Evolutionary conservation across 2,888 invertebrate species (phyloP).

Genomic region (Noctuana brunneofusca): DNA sequence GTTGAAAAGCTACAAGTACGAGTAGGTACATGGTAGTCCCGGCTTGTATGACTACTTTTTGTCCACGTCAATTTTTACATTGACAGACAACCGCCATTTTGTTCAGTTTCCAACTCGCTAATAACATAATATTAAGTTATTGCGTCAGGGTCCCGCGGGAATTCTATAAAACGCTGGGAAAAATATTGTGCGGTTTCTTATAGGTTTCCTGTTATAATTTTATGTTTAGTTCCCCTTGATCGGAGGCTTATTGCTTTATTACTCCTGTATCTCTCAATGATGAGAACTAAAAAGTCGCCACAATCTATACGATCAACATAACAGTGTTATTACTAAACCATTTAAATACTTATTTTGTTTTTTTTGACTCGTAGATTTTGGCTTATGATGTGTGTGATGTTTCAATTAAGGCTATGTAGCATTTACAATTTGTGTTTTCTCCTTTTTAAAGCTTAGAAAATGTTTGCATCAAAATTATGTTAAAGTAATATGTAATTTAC

Average conservation of each 20-base stretch:
- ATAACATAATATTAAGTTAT: conserved; percentile 40
- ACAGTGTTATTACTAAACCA: neutral
- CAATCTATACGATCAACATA: neutral
- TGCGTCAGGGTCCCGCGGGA: conserved; percentile 20
- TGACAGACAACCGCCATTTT: conserved; percentile 41
- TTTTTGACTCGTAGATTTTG: too few species aligned
- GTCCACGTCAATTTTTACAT: conserved; percentile 48
- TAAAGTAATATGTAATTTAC: too few species aligned
- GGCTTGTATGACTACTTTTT: conserved; percentile 44
- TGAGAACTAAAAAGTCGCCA: neutral
- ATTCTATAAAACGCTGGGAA: neutral
- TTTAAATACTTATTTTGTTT: neutral
- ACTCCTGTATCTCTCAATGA: neutral
- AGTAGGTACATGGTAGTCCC: conserved; percentile 40
- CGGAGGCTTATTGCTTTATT: conserved; percentile 3
- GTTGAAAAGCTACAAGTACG: too few species aligned
- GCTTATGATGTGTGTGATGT: too few species aligned
- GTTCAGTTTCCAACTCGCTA: conserved; percentile 41
- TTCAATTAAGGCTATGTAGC: too few species aligned
- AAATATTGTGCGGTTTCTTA: conserved; percentile 4
- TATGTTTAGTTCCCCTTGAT: conserved; percentile 1
- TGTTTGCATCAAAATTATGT: too few species aligned
- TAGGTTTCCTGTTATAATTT: neutral
- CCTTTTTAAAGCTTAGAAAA: too few species aligned
- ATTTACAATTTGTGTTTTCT: too few species aligned